A percentile compares a stretch with the other conserved stretches of the same genome.
These are phyloP conservation scores for Apamea monoglypha DNA, from an alignment of 2,888 invertebrate genomes.

Conservation along the genomic window DNA sequence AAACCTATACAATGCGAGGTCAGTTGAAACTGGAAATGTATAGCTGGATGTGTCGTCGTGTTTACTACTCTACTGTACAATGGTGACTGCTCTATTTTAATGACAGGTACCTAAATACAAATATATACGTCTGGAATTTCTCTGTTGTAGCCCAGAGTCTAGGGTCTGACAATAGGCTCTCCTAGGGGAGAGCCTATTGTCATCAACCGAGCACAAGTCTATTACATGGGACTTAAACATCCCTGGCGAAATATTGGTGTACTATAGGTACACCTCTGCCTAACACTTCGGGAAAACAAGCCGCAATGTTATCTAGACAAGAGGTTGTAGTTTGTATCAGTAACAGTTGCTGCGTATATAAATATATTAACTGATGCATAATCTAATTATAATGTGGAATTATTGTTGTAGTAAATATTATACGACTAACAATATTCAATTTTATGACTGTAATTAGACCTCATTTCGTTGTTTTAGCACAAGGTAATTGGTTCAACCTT, in stretches of 20 bases:
- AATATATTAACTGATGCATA: neutral
- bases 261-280: neutral
- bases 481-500: slow-evolving; percentile 61
- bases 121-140: neutral
- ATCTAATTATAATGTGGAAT: slow-evolving; percentile 25
- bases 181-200: too few relatives aligned
- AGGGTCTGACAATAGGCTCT: neutral
- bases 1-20: too few relatives aligned
- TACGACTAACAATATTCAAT: slow-evolving; percentile 17
- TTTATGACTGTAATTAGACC: slow-evolving; percentile 44
- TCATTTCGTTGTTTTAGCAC: slow-evolving; percentile 31
- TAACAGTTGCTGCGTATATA: neutral
- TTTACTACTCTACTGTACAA: neutral
- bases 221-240: neutral
- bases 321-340: neutral
- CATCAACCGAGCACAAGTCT: too few relatives aligned
- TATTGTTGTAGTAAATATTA: slow-evolving; percentile 8
- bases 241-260: neutral
- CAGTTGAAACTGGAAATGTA: too few relatives aligned
- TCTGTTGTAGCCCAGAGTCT: neutral
- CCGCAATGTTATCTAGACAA: too few relatives aligned
- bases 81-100: neutral
- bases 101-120: neutral
- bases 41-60: too few relatives aligned
- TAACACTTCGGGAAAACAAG: neutral